phyloP scores from a whole-genome alignment of 2,113 vertebrate species.

The Acanthisitta chloris region DNA sequence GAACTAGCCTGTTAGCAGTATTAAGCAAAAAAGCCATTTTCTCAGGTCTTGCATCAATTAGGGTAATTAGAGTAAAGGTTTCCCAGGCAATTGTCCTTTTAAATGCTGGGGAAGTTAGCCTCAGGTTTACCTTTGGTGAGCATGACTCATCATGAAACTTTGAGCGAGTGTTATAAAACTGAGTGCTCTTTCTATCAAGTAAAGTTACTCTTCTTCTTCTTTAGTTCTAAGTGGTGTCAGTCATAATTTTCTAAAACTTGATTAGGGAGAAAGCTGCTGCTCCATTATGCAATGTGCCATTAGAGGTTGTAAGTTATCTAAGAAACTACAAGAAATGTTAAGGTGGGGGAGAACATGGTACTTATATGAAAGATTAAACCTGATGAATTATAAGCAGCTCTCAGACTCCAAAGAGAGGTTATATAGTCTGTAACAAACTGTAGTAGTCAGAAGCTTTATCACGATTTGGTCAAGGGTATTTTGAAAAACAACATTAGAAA shows the following conservation, averaged over 20 bases:
- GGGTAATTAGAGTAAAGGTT: background rate
- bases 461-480: background rate
- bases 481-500: background rate
- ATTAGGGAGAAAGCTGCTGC: background rate
- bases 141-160: background rate
- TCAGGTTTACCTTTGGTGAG: background rate
- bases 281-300: background rate
- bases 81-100: background rate
- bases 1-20: background rate
- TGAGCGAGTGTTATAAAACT: background rate
- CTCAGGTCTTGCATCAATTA: background rate
- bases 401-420: background rate
- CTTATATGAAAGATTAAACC: background rate
- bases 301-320: background rate
- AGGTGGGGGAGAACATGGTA: background rate
- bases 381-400: background rate
- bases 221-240: background rate
- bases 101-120: background rate
- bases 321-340: background rate
- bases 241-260: background rate
- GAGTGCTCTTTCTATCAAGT: background rate
- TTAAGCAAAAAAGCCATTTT: background rate
- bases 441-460: background rate
- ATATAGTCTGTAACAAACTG: background rate
- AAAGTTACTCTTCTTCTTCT: background rate